These are phyloP conservation scores for Drosophila rellima DNA, from an alignment of 2,888 invertebrate species.

Conservation along the genomic window DNA sequence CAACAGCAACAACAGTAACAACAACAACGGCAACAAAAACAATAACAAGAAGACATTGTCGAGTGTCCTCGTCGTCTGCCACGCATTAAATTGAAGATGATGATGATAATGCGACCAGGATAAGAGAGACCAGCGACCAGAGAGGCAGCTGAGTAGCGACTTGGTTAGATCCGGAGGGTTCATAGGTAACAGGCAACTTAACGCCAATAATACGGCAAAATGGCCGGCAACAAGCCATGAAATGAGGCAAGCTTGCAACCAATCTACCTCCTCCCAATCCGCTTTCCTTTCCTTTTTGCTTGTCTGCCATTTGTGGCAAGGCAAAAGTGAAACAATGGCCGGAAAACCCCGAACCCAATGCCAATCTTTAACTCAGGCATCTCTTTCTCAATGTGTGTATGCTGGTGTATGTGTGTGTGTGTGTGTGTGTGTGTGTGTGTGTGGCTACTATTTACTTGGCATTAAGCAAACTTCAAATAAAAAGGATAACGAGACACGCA, in stretches of 20 bases:
- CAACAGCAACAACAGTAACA: constrained; percentile 37
- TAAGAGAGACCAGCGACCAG: constrained; percentile 42
- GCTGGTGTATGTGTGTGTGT: neutral
- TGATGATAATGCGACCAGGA: constrained; percentile 76
- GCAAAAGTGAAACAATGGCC: constrained; percentile 53
- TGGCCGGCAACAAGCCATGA: constrained; percentile 75
- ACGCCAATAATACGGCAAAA: constrained; percentile 74
- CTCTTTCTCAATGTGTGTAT: neutral
- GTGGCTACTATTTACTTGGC: constrained; percentile 74
- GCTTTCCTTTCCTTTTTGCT: neutral
- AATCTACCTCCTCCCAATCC: constrained; percentile 3
- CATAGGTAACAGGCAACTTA: constrained; percentile 78
- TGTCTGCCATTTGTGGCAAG: constrained; percentile 42
- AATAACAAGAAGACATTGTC: constrained; percentile 63
- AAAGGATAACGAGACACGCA: constrained; percentile 82
- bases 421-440: constrained; percentile 9
- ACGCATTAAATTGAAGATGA: constrained; percentile 82
- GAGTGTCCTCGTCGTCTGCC: constrained; percentile 73
- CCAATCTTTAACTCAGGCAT: constrained; percentile 21
- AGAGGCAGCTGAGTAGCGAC: constrained; percentile 21
- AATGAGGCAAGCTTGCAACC: constrained; percentile 45
- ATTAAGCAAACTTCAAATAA: constrained; percentile 80
- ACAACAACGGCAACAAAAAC: constrained; percentile 37
- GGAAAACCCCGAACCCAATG: constrained; percentile 47
- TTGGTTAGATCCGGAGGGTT: constrained; percentile 44